Conservation (phyloP, 1,140 invertebrate genomes). For the Aphaenogaster floridana region DNA sequence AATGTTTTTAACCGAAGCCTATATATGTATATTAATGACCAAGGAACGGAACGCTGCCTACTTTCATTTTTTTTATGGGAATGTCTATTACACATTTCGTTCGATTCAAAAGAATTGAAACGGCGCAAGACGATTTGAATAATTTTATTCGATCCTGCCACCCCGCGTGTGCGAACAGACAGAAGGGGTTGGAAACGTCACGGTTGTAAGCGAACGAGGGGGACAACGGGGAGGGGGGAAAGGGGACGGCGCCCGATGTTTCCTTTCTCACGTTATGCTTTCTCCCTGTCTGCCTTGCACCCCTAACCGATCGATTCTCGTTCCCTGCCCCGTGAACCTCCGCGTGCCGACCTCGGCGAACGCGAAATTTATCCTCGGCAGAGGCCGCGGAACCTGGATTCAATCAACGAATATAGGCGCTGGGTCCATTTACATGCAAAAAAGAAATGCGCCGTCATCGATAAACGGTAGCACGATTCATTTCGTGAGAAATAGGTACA, state of each 20-base stretch:
- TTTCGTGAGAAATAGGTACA: background rate
- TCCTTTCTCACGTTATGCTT: slow-evolving; percentile 64
- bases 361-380: slow-evolving; percentile 54
- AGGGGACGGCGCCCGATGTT: slow-evolving; percentile 41
- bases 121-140: slow-evolving; percentile 10
- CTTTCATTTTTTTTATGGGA: background rate
- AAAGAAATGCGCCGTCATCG: slow-evolving; percentile 27
- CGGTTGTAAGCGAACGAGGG: background rate
- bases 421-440: slow-evolving; percentile 45
- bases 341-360: slow-evolving; percentile 33
- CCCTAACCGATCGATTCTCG: slow-evolving; percentile 51
- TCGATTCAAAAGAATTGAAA: slow-evolving; percentile 26
- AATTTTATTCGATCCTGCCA: slow-evolving; percentile 35
- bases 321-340: slow-evolving; percentile 13
- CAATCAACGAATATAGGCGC: slow-evolving; percentile 50
- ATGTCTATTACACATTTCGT: slow-evolving; percentile 1
- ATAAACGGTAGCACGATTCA: slow-evolving; percentile 43
- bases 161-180: no score
- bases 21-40: background rate
- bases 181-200: slow-evolving; percentile 42
- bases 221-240: background rate
- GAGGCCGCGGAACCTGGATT: slow-evolving; percentile 45
- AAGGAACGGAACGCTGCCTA: background rate
- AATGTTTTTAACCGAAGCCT: background rate
- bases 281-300: slow-evolving; percentile 50